These are phyloP conservation scores for Vespertilio murinus DNA, from an alignment of 2,797 vertebrate species.

Conservation along the genomic window DNA sequence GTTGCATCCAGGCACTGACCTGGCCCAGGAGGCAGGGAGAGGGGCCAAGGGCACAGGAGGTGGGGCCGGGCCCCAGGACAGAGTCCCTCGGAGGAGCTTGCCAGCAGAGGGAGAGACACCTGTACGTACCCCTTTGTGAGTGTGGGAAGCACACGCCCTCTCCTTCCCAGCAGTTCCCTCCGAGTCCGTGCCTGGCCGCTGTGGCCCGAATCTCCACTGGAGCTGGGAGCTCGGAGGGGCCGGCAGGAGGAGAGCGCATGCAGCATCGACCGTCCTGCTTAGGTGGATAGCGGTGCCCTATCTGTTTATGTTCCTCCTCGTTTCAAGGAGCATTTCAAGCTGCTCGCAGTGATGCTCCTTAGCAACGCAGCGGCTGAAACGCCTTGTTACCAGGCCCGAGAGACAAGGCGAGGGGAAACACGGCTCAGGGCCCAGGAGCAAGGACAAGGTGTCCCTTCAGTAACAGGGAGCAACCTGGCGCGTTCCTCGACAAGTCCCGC, in stretches of 20 bases:
- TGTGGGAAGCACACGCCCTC: accelerated
- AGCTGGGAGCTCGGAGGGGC: background rate
- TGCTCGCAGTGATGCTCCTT: background rate
- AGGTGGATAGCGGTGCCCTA: background rate
- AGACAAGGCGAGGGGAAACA: background rate
- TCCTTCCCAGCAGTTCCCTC: no score
- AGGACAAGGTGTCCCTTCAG: accelerated
- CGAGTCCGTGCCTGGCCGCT: no score
- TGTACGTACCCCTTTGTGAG: accelerated
- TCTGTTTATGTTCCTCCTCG: background rate
- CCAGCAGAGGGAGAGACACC: background rate
- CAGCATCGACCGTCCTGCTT: accelerated
- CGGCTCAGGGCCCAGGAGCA: background rate
- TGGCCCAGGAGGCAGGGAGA: background rate
- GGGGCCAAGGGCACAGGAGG: background rate
- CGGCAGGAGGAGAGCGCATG: background rate
- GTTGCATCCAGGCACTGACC: accelerated
- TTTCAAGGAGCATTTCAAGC: background rate
- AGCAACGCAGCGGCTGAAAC: background rate
- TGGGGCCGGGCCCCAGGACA: accelerated
- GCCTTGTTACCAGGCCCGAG: background rate
- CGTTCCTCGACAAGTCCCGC: accelerated
- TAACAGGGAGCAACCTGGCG: accelerated
- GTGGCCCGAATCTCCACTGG: background rate
- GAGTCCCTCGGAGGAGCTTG: accelerated